phyloP scores from a whole-genome alignment of 2,113 vertebrate species.

The Salvelinus sp. region DNA sequence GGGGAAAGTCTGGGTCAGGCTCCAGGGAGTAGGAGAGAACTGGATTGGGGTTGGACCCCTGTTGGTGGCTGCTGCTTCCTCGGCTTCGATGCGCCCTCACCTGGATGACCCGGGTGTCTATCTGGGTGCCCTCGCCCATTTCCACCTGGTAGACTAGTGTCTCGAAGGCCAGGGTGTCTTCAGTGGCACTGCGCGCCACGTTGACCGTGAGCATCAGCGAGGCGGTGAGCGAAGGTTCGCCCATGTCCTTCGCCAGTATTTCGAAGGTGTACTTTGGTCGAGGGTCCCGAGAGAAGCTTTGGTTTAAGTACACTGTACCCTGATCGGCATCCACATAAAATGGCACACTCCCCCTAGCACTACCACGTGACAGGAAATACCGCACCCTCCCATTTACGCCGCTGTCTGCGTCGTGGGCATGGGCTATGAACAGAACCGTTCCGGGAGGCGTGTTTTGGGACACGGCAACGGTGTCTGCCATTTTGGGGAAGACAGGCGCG shows the following conservation, averaged over 20 bases:
- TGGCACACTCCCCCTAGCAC: constrained; percentile 22
- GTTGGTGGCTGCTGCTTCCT: constrained; percentile 11
- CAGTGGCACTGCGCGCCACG: constrained; percentile 63
- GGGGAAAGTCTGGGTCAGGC: constrained; percentile 52
- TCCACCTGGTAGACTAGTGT: constrained; percentile 86
- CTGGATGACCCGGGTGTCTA: constrained; percentile 76
- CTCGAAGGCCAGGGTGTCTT: constrained; percentile 78
- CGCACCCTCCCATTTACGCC: constrained; percentile 78
- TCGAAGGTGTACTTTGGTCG: constrained; percentile 62
- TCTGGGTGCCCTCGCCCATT: constrained; percentile 78
- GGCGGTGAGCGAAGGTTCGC: constrained; percentile 75
- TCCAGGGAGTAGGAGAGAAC: constrained; percentile 73
- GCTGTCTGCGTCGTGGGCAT: constrained; percentile 85
- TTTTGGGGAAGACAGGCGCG: constrained; percentile 73
- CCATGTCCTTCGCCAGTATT: constrained; percentile 80
- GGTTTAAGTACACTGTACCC: constrained; percentile 79
- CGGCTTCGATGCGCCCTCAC: constrained; percentile 69
- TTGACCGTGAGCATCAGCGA: constrained; percentile 69
- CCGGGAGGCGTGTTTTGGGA: constrained; percentile 73
- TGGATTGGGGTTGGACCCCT: not conserved
- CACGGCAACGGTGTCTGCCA: constrained; percentile 69
- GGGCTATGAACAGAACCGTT: constrained; percentile 83
- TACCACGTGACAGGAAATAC: constrained; percentile 71
- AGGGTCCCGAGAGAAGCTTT: constrained; percentile 48
- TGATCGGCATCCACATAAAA: constrained; percentile 77